Base-by-base conservation (phyloP, 2,888 invertebrate species). In the Pyrocoelia pectoralis region DNA sequence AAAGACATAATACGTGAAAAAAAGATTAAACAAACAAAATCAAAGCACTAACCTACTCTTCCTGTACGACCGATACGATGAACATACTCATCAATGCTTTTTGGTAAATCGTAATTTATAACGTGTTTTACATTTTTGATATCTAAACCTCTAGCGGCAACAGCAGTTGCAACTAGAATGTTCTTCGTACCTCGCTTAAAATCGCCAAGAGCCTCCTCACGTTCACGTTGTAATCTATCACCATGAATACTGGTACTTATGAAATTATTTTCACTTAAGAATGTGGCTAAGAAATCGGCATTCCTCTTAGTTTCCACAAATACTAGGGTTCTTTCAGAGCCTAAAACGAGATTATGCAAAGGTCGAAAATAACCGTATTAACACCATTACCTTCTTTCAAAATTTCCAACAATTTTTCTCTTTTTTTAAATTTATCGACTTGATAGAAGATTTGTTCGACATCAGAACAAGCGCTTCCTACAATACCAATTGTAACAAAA, bases 11-110 rank as follows among this genome's bases (percentile, higher is more conserved):
- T 28, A 18, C 1, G 17, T 48, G 14, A 12, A 13, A 56, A 0
- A 12, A 49, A 62, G 12, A 3, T 15, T 54, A n/a, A 10, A n/a
- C 17, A 19, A 57, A 29, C 15, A 51, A 46, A 13, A 1, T 54
- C 10, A 10, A 4, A 28, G 12, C 61, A 73, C 74, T 72, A 67
- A 78, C 97, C 97, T 0, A 98, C 94, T 68, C 98, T 88, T 0
- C 97, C 98, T 3, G 98, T 98, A 68, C 98, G 86, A 0, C 98
- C 98, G 70, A 98, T 95, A 60, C 97, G 85, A 80, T 98, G 98
- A 0, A 97, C 96, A 73, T 97, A 98, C 72, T 97, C 97, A 70
- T 97, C 97, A 68, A 97, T 92, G 66, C 88, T 88, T 61, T 90
- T 88, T 0, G 97, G 97, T 74, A 98, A 84, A 78, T 98, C 97